Base-by-base conservation (phyloP, 2,888 invertebrate species). In the Petrolisthes cinctipes region DNA sequence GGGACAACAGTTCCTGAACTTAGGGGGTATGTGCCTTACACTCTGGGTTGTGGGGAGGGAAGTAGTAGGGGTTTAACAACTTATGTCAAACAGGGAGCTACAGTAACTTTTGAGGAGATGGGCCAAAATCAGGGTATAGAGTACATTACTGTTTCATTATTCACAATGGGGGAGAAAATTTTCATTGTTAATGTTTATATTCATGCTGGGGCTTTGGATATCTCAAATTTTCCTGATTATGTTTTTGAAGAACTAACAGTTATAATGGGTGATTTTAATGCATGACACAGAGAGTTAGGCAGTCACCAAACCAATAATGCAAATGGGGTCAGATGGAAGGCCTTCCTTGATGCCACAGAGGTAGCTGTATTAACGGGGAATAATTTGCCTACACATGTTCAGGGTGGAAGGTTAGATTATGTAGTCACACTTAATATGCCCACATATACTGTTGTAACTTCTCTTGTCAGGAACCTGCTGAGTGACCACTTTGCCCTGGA, bases 361-460 rank as follows among this genome's bases (percentile, higher is more conserved):
- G 37, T 37, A 2, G 37, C 37, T 37, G 37, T 37, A 37, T 37
- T 37, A 37, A 51, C 75, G 37, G 51, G 23, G 37, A 23, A 80
- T 17, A 61, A 23, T 57, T 2, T 9, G 1, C 61, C 80, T 20
- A 80, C 80, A 57, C 80, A 57, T 57, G 61, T 57, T 3, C 57
- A 80, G 11, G 37, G 80, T 5, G 80, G 57, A 5, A 80, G 80
- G 54, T 5, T 79, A 56, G 79, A 79, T 20, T 79, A 79, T 75
- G 76, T 76, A 11, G 51, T 17, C 51, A 14, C 53, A 5, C 7
- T 51, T 51, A 76, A 76, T 37, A 37, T 76, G 51, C 37, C 76
- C 37, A 37, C 37, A 37, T 37, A 37, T 37, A 37, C 37, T 37
- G 37, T 37, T 37, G 37, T 37, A 37, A 37, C 37, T 37, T 37